These are phyloP conservation scores for Hippoglossus hippoglossus DNA, from an alignment of 2,797 vertebrate genomes.

Conservation along the genomic window DNA sequence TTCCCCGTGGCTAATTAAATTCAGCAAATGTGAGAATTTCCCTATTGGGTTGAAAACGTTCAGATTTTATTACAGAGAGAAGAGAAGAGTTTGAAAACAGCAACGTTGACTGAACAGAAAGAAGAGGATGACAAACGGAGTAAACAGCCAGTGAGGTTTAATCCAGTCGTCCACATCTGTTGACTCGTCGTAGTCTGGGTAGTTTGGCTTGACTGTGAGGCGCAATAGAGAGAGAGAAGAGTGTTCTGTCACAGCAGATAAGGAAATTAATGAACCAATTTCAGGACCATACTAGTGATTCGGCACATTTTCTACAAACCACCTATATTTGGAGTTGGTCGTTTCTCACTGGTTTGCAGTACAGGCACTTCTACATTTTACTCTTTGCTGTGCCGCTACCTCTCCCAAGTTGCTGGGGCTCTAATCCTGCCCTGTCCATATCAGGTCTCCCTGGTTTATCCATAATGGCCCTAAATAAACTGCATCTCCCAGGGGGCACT, in stretches of 20 bases:
- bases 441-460: background rate
- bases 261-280: background rate
- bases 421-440: background rate
- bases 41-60: slow-evolving; percentile 21
- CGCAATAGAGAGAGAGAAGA: background rate
- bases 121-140: background rate
- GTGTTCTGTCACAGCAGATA: background rate
- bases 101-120: background rate
- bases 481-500: slow-evolving; percentile 4
- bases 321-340: background rate
- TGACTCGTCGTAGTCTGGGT: slow-evolving; percentile 6
- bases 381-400: background rate
- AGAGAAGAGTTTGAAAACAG: slow-evolving; percentile 9
- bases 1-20: slow-evolving; percentile 44
- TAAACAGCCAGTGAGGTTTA: background rate
- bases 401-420: background rate
- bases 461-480: background rate
- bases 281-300: background rate
- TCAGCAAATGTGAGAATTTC: slow-evolving; percentile 38
- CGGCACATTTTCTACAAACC: background rate
- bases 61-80: background rate
- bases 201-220: background rate
- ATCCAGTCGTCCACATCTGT: background rate
- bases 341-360: background rate
- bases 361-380: background rate